Conservation (phyloP, 2,797 vertebrate genomes). For the Mionectes olivaceus region DNA sequence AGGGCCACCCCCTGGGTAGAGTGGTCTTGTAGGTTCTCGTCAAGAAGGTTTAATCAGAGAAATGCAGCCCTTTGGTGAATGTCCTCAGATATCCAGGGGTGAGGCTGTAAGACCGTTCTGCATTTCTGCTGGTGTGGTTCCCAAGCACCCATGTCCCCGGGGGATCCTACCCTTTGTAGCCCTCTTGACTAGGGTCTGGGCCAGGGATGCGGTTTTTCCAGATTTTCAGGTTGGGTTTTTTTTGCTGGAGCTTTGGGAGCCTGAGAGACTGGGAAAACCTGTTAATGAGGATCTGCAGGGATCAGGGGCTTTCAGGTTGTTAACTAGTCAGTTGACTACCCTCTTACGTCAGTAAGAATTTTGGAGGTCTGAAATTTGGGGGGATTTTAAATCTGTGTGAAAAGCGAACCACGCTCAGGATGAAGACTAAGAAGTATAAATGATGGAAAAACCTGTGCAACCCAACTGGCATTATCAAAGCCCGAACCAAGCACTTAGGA, state of each 20-base stretch:
- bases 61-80: neutral
- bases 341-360: neutral
- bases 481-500: neutral
- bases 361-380: neutral
- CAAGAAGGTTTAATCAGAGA: neutral
- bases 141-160: rapidly evolving
- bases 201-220: neutral
- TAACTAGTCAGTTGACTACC: neutral
- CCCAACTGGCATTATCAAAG: neutral
- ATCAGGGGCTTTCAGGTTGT: neutral
- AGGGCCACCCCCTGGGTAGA: neutral
- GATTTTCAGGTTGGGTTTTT: neutral
- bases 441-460: neutral
- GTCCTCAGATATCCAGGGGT: neutral
- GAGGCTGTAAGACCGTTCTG: neutral
- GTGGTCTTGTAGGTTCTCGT: neutral
- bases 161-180: neutral
- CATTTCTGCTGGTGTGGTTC: neutral
- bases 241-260: neutral
- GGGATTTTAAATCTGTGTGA: neutral
- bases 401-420: neutral
- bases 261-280: neutral
- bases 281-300: neutral
- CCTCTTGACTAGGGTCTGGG: neutral
- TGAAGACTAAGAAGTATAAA: neutral